Percentiles rank a stretch among this genome's conserved stretches.
Evolutionary conservation across 37 sponge, comb jelly and placozoan species (phyloP).

Genomic region (Aphrocallistes beatrix): DNA sequence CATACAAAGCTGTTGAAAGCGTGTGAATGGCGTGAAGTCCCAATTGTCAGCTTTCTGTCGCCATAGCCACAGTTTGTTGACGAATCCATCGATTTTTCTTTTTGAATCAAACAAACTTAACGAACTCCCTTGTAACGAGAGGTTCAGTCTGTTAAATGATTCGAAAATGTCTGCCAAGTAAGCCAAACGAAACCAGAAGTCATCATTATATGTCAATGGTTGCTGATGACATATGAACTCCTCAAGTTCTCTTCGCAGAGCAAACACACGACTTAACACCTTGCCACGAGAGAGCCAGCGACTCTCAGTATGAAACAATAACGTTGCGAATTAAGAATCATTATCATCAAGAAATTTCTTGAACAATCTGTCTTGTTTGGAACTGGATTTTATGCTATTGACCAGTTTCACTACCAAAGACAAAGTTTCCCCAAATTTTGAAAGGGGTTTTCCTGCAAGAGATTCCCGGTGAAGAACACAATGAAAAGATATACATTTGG

Average conservation of each 20-base stretch:
- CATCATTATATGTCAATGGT: background rate
- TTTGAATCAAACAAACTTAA: background rate
- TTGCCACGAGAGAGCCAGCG: background rate
- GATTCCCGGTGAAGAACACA: too few species aligned
- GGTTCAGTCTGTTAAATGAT: background rate
- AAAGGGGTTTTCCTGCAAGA: too few species aligned
- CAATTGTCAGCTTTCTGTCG: background rate
- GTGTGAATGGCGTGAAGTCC: background rate
- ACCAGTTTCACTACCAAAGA: too few species aligned
- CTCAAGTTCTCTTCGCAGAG: background rate
- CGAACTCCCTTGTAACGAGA: background rate
- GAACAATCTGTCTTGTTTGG: too few species aligned
- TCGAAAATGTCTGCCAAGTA: background rate
- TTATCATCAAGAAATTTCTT: too few species aligned
- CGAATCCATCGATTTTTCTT: background rate
- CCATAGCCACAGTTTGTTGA: background rate
- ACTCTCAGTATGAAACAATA: background rate
- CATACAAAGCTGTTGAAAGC: background rate
- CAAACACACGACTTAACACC: background rate
- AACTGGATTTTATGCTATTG: too few species aligned
- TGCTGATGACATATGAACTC: background rate
- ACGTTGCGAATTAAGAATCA: too few species aligned
- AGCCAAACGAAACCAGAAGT: background rate
- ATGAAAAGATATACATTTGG: too few species aligned
- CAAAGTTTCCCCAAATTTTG: too few species aligned